phyloP scores from a whole-genome alignment of 2,113 vertebrate species.

The Thryonomys swinderianus region DNA sequence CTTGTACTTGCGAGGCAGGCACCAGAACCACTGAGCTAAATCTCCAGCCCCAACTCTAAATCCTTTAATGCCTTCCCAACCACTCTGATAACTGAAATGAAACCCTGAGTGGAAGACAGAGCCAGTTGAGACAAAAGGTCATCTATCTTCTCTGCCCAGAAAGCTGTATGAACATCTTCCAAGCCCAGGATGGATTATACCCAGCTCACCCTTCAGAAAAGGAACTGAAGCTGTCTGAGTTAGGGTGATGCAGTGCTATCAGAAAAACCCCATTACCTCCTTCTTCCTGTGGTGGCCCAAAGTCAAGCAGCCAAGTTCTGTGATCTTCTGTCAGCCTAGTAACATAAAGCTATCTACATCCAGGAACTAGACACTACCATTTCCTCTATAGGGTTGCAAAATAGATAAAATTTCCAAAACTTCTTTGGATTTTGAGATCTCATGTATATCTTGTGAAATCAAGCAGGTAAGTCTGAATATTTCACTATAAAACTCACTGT shows the following conservation, averaged over 20 bases:
- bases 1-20: too few species aligned
- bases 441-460: neutral
- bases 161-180: accelerated
- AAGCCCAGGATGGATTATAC: neutral
- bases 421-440: neutral
- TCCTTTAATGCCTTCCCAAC: neutral
- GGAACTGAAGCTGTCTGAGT: neutral
- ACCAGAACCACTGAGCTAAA: too few species aligned
- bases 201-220: neutral
- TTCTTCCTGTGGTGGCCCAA: neutral
- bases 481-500: too few species aligned
- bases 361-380: neutral
- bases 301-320: neutral
- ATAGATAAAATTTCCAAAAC: neutral
- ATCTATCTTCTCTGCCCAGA: neutral
- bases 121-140: neutral
- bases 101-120: neutral
- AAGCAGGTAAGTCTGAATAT: neutral
- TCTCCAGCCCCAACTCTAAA: neutral
- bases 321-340: neutral
- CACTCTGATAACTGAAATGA: neutral
- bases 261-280: neutral
- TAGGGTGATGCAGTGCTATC: too few species aligned
- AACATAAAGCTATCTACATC: neutral
- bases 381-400: neutral